Percentiles rank a stretch among this genome's conserved stretches.
Conservation (phyloP, 2,888 invertebrate genomes). For the Hypomecis atomaria region DNA sequence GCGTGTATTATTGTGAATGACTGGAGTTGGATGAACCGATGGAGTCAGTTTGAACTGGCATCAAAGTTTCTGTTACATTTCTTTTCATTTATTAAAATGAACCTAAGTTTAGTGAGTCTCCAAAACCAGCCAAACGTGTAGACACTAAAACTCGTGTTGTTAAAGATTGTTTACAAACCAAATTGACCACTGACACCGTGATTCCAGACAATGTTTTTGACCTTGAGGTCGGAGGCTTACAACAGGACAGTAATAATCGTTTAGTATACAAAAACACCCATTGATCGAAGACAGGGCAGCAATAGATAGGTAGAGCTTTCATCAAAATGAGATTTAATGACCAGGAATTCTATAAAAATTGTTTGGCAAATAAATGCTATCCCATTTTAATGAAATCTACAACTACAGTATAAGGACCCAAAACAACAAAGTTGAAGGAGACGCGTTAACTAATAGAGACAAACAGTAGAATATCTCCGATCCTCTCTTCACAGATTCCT, state of each 20-base stretch:
- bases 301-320: conserved; percentile 38
- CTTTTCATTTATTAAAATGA: conserved; percentile 1
- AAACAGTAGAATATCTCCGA: conserved; percentile 54
- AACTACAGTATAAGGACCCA: conserved; percentile 53
- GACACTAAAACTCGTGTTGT: conserved; percentile 61
- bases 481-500: conserved; percentile 46
- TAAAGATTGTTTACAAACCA: conserved; percentile 77
- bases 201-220: conserved; percentile 81
- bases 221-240: conserved; percentile 78
- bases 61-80: neutral
- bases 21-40: conserved; percentile 35
- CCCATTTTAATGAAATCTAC: conserved; percentile 51
- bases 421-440: conserved; percentile 61
- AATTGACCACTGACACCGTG: conserved; percentile 83
- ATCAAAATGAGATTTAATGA: conserved; percentile 47
- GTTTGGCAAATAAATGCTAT: conserved; percentile 5
- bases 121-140: conserved; percentile 62
- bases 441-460: conserved; percentile 69
- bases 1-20: conserved; percentile 39
- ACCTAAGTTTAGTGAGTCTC: conserved; percentile 36
- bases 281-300: conserved; percentile 42
- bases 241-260: conserved; percentile 73
- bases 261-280: conserved; percentile 63
- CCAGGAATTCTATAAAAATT: neutral
- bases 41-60: neutral